These are phyloP conservation scores for Zophobas atratus DNA, from an alignment of 1,140 invertebrate genomes.

Conservation along the genomic window DNA sequence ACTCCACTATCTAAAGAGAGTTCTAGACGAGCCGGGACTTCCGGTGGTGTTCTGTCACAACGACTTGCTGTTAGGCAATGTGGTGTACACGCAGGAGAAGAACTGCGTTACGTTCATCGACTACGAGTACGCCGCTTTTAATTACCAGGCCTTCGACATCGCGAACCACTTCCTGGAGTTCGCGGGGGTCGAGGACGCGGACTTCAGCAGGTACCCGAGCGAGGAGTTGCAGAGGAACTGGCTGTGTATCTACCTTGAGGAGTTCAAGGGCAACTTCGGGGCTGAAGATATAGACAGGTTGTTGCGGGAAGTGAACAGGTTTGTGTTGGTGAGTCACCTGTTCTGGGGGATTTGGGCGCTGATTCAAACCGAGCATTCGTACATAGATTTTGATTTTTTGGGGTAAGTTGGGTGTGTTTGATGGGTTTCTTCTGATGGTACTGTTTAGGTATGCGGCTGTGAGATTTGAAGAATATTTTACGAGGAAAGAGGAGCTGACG, in stretches of 20 bases:
- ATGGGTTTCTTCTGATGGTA: neutral
- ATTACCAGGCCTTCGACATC: conserved; percentile 97
- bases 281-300: conserved; percentile 78
- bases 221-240: conserved; percentile 87
- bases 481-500: conserved; percentile 67
- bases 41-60: conserved; percentile 98
- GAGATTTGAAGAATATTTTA: conserved; percentile 78
- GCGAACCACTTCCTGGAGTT: conserved; percentile 99
- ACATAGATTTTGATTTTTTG: conserved; percentile 95
- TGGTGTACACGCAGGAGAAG: conserved; percentile 85
- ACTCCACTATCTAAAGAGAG: conserved; percentile 77
- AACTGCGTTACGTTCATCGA: conserved; percentile 94
- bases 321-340: conserved; percentile 86
- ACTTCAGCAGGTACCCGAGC: conserved; percentile 86
- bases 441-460: conserved; percentile 76
- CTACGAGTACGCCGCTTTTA: conserved; percentile 96
- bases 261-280: conserved; percentile 70
- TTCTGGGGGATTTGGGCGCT: conserved; percentile 96
- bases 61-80: conserved; percentile 95
- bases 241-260: conserved; percentile 83
- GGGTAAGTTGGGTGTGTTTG: conserved; percentile 74
- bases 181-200: conserved; percentile 85
- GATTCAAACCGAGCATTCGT: conserved; percentile 91
- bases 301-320: conserved; percentile 85
- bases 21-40: conserved; percentile 78